A percentile compares a stretch with the other conserved stretches of the same genome.
Evolutionary conservation across 2,888 invertebrate species (phyloP).

Genomic region (Sphaeridia pumilis): DNA sequence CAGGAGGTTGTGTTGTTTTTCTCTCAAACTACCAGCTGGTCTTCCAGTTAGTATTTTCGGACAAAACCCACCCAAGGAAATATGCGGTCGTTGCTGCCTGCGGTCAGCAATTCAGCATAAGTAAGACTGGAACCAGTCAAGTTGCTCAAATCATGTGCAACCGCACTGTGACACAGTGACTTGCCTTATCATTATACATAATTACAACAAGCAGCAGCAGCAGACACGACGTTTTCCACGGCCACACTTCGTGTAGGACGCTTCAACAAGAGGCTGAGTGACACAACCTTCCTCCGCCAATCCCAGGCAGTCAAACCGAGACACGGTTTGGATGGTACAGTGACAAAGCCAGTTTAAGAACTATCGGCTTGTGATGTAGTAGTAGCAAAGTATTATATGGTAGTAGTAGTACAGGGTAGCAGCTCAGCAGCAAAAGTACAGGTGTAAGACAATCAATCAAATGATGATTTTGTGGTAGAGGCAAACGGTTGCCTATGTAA

Average conservation of each 20-base stretch:
- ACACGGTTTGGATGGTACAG: constrained; percentile 9
- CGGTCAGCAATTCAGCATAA: background rate
- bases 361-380: no score
- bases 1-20: no score
- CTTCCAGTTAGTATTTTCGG: background rate
- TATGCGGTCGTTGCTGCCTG: background rate
- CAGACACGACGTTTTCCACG: background rate
- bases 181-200: constrained; percentile 1
- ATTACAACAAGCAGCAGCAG: constrained; percentile 1
- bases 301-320: constrained; percentile 11
- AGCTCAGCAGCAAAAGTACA: background rate
- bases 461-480: background rate
- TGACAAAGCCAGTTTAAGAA: no score
- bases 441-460: background rate
- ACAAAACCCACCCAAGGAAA: background rate
- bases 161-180: constrained; percentile 10
- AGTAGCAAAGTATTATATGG: background rate
- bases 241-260: no score
- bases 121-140: background rate
- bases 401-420: no score
- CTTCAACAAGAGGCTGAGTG: no score
- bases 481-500: background rate
- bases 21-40: background rate
- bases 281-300: constrained; percentile 10
- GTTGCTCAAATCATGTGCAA: background rate